Evolutionary conservation across 2,888 invertebrate species (phyloP).

Genomic region (Leucania comma): DNA sequence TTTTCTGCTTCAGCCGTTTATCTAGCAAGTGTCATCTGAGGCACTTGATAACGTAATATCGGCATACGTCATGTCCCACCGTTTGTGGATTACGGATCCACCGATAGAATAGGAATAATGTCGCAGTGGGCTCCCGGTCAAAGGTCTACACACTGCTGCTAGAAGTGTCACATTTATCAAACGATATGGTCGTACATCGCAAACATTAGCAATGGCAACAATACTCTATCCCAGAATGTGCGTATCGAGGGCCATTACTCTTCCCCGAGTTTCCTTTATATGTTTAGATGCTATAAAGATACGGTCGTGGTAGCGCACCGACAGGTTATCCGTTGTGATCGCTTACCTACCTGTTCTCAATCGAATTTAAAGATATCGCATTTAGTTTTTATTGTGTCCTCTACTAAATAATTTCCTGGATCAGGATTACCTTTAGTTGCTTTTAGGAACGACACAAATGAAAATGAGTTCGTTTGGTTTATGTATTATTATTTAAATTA

Average conservation of each 20-base stretch:
- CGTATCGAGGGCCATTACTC: conserved; percentile 86
- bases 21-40: conserved; percentile 24
- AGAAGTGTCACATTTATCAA: conserved; percentile 80
- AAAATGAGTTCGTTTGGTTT: not conserved
- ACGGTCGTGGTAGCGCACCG: conserved; percentile 74
- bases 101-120: conserved; percentile 72
- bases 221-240: conserved; percentile 84
- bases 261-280: conserved; percentile 85
- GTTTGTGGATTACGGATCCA: conserved; percentile 60
- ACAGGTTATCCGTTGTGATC: conserved; percentile 81
- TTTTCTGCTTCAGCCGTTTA: conserved; percentile 4
- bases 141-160: conserved; percentile 72
- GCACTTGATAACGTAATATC: conserved; percentile 56
- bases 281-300: conserved; percentile 87
- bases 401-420: conserved; percentile 16
- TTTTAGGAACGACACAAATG: not conserved
- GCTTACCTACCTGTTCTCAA: conserved; percentile 81
- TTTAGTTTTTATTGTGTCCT: conserved; percentile 69
- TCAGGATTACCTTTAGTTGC: no score
- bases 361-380: conserved; percentile 77
- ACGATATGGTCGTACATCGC: conserved; percentile 75
- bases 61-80: conserved; percentile 57
- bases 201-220: conserved; percentile 80
- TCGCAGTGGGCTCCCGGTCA: conserved; percentile 72
- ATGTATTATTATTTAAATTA: conserved; percentile 23